These are phyloP conservation scores for Pseudomyrmex sp. DNA, from an alignment of 1,140 invertebrate species.

Conservation along the genomic window DNA sequence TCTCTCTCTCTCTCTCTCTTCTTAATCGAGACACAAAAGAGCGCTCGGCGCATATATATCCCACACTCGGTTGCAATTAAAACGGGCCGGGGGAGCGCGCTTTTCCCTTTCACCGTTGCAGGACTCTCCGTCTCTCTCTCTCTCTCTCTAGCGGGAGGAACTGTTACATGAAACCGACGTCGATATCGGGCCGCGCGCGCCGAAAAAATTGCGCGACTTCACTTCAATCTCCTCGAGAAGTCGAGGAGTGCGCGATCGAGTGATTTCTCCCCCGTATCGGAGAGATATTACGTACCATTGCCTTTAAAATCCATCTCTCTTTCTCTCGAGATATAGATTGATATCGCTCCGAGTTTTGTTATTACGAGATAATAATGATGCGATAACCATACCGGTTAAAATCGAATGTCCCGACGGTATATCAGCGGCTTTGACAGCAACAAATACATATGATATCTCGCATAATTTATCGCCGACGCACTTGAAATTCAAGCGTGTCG, in stretches of 20 bases:
- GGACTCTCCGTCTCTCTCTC: not conserved
- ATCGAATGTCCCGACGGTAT: too few species aligned
- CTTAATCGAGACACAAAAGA: conserved; percentile 58
- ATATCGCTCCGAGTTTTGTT: conserved; percentile 19
- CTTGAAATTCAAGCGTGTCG: not conserved
- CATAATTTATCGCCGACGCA: not conserved
- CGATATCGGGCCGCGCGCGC: not conserved
- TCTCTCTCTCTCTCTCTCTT: conserved; percentile 25
- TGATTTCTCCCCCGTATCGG: conserved; percentile 16
- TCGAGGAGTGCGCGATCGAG: not conserved
- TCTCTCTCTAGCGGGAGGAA: conserved; percentile 2
- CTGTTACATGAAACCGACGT: conserved; percentile 34
- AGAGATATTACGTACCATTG: not conserved
- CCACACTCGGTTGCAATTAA: conserved; percentile 47
- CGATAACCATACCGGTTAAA: not conserved
- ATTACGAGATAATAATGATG: conserved; percentile 22
- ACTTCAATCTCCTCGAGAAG: not conserved
- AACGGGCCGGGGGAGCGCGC: conserved; percentile 16
- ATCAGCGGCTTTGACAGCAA: not conserved
- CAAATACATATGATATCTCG: not conserved
- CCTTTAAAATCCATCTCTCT: conserved; percentile 19
- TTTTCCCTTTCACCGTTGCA: conserved; percentile 48
- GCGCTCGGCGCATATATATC: conserved; percentile 25
- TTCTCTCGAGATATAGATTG: not conserved
- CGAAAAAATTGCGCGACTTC: not conserved